Evolutionary conservation across 2,888 invertebrate species (phyloP).

Genomic region (Nomada lathburiana): DNA sequence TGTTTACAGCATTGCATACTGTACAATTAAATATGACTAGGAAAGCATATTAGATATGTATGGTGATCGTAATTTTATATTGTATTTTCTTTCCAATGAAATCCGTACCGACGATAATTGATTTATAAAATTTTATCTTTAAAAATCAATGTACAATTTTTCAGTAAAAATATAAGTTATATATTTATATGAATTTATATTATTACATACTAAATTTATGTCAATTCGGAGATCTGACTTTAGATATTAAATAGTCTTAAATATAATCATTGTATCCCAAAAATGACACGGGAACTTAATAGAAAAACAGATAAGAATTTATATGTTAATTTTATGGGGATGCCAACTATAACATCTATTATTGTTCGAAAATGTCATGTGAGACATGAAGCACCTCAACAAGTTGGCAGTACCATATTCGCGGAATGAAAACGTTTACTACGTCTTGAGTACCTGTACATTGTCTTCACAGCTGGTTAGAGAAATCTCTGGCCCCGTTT

Average conservation of each 20-base stretch:
- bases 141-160: slow-evolving; percentile 44
- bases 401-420: slow-evolving; percentile 56
- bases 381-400: slow-evolving; percentile 29
- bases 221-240: slow-evolving; percentile 8
- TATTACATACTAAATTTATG: slow-evolving; percentile 23
- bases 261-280: slow-evolving; percentile 24
- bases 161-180: slow-evolving; percentile 34
- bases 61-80: slow-evolving; percentile 21
- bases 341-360: slow-evolving; percentile 26
- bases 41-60: slow-evolving; percentile 45
- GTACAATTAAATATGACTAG: slow-evolving; percentile 38
- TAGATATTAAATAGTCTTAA: slow-evolving; percentile 22
- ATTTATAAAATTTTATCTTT: slow-evolving; percentile 23
- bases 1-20: slow-evolving; percentile 33
- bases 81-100: slow-evolving; percentile 20
- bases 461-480: slow-evolving; percentile 83
- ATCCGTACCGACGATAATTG: slow-evolving; percentile 23
- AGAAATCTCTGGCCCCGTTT: slow-evolving; percentile 82
- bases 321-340: slow-evolving; percentile 23
- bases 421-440: slow-evolving; percentile 75
- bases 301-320: slow-evolving; percentile 8
- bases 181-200: slow-evolving; percentile 4
- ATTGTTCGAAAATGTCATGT: background rate
- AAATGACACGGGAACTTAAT: slow-evolving; percentile 20
- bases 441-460: slow-evolving; percentile 83